These are phyloP conservation scores for Trematomus bernacchii DNA, from an alignment of 2,797 vertebrate genomes.

Conservation along the genomic window DNA sequence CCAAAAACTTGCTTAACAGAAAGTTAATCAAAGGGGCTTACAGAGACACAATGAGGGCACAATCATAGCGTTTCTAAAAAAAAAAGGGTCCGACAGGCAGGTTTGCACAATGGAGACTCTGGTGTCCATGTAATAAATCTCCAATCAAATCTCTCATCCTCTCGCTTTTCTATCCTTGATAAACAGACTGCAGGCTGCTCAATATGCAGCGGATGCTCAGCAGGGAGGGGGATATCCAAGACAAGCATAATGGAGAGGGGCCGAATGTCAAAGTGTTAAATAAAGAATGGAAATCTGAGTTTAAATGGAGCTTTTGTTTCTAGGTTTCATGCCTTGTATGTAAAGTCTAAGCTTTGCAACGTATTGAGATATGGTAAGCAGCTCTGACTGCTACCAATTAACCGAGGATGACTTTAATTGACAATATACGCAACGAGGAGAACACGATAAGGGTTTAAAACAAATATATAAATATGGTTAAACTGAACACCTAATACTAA, in stretches of 20 bases:
- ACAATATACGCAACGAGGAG: too few relatives aligned
- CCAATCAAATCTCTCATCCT: slow-evolving; percentile 82
- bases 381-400: too few relatives aligned
- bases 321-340: slow-evolving; percentile 17
- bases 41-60: slow-evolving; percentile 82
- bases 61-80: slow-evolving; percentile 64
- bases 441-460: too few relatives aligned
- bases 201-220: slow-evolving; percentile 84
- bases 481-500: background rate
- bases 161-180: slow-evolving; percentile 93
- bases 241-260: slow-evolving; percentile 67
- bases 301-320: slow-evolving; percentile 65
- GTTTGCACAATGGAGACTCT: slow-evolving; percentile 78
- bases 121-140: slow-evolving; percentile 82
- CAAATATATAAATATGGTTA: too few relatives aligned
- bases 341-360: too few relatives aligned
- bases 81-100: slow-evolving; percentile 78
- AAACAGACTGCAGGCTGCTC: slow-evolving; percentile 88
- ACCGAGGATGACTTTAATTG: too few relatives aligned
- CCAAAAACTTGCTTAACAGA: slow-evolving; percentile 95
- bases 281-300: slow-evolving; percentile 61
- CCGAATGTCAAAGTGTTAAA: slow-evolving; percentile 69
- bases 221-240: slow-evolving; percentile 56
- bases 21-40: slow-evolving; percentile 92
- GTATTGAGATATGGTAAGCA: too few relatives aligned